phyloP scores from a whole-genome alignment of 2,888 invertebrate genomes.

The Priapulus caudatus region DNA sequence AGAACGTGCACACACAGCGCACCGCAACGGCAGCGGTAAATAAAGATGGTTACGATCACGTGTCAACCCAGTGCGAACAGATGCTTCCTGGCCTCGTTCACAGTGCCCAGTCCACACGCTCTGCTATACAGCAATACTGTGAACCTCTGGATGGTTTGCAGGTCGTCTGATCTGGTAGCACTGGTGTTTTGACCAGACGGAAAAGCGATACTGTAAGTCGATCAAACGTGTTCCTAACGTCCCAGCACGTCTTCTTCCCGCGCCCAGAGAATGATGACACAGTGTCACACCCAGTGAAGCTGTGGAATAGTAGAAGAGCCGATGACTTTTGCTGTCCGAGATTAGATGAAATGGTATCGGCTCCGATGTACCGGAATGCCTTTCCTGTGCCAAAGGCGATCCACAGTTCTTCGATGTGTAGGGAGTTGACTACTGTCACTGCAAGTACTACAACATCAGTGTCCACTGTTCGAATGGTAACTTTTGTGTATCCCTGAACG shows the following conservation, averaged over 20 bases:
- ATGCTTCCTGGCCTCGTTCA: too few species aligned
- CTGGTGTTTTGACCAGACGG: too few species aligned
- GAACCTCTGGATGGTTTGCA: too few species aligned
- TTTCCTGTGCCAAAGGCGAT: slow-evolving; percentile 9
- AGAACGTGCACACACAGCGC: too few species aligned
- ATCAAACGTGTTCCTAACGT: slow-evolving; percentile 5
- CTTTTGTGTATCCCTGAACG: slow-evolving; percentile 6
- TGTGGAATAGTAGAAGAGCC: slow-evolving; percentile 11
- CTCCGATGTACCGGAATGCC: neutral
- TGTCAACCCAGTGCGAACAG: too few species aligned
- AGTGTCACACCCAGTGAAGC: slow-evolving; percentile 16
- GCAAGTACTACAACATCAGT: slow-evolving; percentile 19
- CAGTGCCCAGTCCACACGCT: too few species aligned
- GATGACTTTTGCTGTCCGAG: slow-evolving; percentile 4
- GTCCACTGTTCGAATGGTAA: slow-evolving; percentile 19
- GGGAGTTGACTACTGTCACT: slow-evolving; percentile 7
- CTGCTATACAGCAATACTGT: too few species aligned
- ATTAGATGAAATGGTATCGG: slow-evolving; percentile 5
- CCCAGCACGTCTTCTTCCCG: slow-evolving; percentile 14
- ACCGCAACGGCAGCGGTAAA: too few species aligned
- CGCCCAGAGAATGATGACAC: slow-evolving; percentile 13
- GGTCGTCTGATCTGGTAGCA: too few species aligned
- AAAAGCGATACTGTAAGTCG: too few species aligned
- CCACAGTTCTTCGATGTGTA: slow-evolving; percentile 4
- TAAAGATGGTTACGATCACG: too few species aligned